phyloP scores from a whole-genome alignment of 2,888 invertebrate species.

The Pachliopta kotzebuea region DNA sequence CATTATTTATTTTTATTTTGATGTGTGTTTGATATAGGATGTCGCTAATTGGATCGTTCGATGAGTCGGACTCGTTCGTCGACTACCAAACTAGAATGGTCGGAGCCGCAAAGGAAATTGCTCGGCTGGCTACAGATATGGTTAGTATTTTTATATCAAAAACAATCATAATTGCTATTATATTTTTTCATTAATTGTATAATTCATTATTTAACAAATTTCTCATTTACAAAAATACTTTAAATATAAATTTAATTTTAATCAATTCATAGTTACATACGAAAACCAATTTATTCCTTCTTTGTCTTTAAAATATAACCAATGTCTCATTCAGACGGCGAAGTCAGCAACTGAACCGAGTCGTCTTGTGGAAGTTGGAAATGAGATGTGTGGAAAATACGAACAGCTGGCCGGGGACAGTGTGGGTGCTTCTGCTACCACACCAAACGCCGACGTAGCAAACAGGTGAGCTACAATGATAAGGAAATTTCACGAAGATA shows the following conservation, averaged over 20 bases:
- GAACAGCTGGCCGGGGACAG: conserved; percentile 92
- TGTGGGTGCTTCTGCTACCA: conserved; percentile 93
- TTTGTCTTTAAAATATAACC: no score
- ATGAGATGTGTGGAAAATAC: conserved; percentile 93
- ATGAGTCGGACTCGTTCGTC: conserved; percentile 89
- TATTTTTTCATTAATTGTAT: no score
- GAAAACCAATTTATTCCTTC: no score
- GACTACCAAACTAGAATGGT: conserved; percentile 99
- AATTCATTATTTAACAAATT: no score
- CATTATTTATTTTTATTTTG: neutral
- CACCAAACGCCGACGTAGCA: conserved; percentile 93
- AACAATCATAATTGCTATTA: no score
- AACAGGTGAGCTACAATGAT: conserved; percentile 58
- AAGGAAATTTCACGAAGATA: neutral
- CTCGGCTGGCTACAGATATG: conserved; percentile 95
- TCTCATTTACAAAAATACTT: neutral
- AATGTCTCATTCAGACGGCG: conserved; percentile 75
- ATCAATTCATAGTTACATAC: no score
- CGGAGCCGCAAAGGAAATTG: conserved; percentile 95
- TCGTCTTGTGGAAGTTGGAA: conserved; percentile 90
- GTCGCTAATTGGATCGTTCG: conserved; percentile 85
- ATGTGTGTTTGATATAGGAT: conserved; percentile 54
- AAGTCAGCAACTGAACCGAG: conserved; percentile 89
- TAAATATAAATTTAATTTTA: neutral
- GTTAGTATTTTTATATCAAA: conserved; percentile 64